phyloP scores from a whole-genome alignment of 2,113 vertebrate species.

The Cariama cristata region DNA sequence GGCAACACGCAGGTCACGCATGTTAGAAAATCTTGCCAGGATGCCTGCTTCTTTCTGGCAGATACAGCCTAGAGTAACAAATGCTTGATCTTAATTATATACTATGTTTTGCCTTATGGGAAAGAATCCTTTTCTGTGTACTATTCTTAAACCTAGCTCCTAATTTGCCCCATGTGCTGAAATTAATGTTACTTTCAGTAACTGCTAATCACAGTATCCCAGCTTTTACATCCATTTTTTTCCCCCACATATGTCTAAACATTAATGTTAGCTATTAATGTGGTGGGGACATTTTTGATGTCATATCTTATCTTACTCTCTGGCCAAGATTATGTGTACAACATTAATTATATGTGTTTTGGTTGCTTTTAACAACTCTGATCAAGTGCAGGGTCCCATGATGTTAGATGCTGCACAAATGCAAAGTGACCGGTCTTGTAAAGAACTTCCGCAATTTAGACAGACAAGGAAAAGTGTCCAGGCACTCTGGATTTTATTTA shows the following conservation, averaged over 20 bases:
- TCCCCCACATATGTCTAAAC: not conserved
- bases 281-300: not conserved
- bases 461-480: not conserved
- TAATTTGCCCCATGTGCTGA: not conserved
- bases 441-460: not conserved
- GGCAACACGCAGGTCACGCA: not conserved
- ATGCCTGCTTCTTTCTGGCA: slow-evolving; percentile 32
- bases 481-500: not conserved
- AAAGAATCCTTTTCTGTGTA: not conserved
- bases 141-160: slow-evolving; percentile 1
- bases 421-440: not conserved
- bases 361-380: not conserved
- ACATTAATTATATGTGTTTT: not conserved
- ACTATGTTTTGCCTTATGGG: slow-evolving; percentile 22
- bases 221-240: not conserved
- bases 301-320: not conserved
- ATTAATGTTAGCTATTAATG: not conserved
- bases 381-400: not conserved
- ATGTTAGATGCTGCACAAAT: not conserved
- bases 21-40: not conserved
- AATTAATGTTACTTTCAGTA: not conserved
- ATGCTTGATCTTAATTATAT: slow-evolving; percentile 39
- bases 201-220: not conserved
- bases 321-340: not conserved
- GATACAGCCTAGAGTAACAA: slow-evolving; percentile 20